These are phyloP conservation scores for Stictonetta naevosa DNA, from an alignment of 2,113 vertebrate species.

Conservation along the genomic window DNA sequence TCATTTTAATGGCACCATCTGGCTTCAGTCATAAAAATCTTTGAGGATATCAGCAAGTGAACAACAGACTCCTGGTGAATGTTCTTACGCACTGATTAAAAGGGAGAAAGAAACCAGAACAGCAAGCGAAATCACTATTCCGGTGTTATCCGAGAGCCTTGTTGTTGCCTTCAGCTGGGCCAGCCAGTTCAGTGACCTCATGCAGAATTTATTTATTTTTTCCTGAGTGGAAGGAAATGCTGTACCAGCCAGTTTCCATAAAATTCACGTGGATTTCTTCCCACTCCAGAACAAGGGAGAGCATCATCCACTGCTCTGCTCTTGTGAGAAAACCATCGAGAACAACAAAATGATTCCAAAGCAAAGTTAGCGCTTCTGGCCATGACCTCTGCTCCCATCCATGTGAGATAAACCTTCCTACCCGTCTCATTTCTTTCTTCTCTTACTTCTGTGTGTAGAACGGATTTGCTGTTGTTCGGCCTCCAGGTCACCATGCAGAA, in stretches of 20 bases:
- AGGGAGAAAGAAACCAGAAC: conserved; percentile 3
- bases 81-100: neutral
- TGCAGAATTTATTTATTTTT: neutral
- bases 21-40: conserved; percentile 4
- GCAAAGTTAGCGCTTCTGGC: neutral
- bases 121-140: neutral
- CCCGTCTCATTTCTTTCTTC: neutral
- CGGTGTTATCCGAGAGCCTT: neutral
- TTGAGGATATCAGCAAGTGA: neutral
- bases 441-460: conserved; percentile 78
- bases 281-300: accelerated
- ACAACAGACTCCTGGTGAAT: neutral
- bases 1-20: conserved; percentile 11
- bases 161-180: neutral
- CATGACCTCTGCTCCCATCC: neutral
- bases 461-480: conserved; percentile 95
- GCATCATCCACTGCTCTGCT: accelerated
- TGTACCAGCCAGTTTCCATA: neutral
- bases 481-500: conserved; percentile 96
- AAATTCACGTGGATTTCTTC: neutral
- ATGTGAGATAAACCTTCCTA: neutral
- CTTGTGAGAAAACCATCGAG: neutral
- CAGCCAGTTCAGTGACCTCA: neutral
- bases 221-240: neutral
- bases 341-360: neutral